Base-by-base conservation (phyloP, 1,140 invertebrate genomes). In the Sogatella furcifera region DNA sequence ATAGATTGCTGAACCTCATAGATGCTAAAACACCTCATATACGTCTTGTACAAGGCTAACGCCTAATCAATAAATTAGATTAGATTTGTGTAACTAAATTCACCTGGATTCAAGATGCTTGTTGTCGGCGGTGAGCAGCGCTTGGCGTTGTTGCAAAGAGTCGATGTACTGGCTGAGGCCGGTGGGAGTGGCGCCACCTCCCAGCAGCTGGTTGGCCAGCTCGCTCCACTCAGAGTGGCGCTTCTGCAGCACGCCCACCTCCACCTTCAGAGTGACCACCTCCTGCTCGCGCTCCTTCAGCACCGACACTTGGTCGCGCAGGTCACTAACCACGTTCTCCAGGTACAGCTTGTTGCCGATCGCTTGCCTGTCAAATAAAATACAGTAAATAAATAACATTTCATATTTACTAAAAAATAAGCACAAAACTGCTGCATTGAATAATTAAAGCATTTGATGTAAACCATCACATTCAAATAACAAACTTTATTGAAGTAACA, bases 291-390 rank as follows among this genome's bases (percentile, higher is more conserved):
- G 21, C 46, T 58, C 54, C 31, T 65, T 62, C 14, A 59, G 14
- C 6, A 43, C 21, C 2, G 34, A 49, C 17, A 63, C 6, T 10
- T 56, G 56, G 6, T 1, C 53, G 19, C 57, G 46, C 55, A 67
- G 53, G 22, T 63, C 62, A 10, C 61, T 64, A 2, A 67, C 66
- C 14, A 64, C 24, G 5, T 55, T 53, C 57, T 67, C 66, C 19
- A 67, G 49, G 42, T 64, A 62, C 11, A 67, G 38, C 38, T 31
- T 57, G 53, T 67, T 65, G 4, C 34, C 38, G 14, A 57, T 61
- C 6, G 62, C 52, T 38, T 65, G 62, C 43, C 64, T 62, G 31
- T 43, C 1, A 44, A 61, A 38, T 28, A 28, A n/a, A n/a, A 28
- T 6, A 28, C 24, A 28, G 24, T 2, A 28, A 6, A 28, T n/a